A percentile compares a stretch with the other conserved stretches of the same genome.
Evolutionary conservation across 2,797 vertebrate species (phyloP).

Genomic region (Remorina albescens): DNA sequence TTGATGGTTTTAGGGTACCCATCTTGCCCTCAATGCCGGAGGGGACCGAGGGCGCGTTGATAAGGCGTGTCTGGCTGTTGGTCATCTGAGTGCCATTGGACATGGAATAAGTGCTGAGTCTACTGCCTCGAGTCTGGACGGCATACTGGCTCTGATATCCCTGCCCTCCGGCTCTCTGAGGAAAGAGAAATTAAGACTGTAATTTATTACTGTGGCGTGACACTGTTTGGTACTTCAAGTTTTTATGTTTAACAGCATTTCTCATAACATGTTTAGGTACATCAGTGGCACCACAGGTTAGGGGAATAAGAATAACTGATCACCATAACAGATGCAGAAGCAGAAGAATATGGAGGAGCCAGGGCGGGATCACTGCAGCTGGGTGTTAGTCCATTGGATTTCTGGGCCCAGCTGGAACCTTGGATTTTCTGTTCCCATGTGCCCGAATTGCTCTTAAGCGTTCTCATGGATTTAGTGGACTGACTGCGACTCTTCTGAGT

Average conservation of each 20-base stretch:
- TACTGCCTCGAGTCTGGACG: conserved; percentile 2
- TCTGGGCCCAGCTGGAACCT: conserved; percentile 8
- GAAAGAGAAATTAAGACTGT: conserved; percentile 9
- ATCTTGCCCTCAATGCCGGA: conserved; percentile 48
- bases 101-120: conserved; percentile 49
- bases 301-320: conserved; percentile 10
- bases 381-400: conserved; percentile 60
- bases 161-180: conserved; percentile 61
- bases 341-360: conserved; percentile 17
- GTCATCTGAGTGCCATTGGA: conserved; percentile 26
- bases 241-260: not conserved
- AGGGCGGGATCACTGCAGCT: conserved; percentile 75
- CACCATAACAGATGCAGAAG: conserved; percentile 43
- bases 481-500: conserved; percentile 54
- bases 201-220: not conserved
- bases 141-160: conserved; percentile 19
- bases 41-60: conserved; percentile 1
- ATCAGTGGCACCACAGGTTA: not conserved
- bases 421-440: conserved; percentile 56
- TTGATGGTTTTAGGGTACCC: conserved; percentile 49
- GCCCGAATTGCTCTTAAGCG: conserved; percentile 22
- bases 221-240: not conserved
- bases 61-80: conserved; percentile 33
- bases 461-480: conserved; percentile 43
- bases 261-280: not conserved